These are phyloP conservation scores for Apamea epomidion DNA, from an alignment of 2,888 invertebrate species.

Conservation along the genomic window DNA sequence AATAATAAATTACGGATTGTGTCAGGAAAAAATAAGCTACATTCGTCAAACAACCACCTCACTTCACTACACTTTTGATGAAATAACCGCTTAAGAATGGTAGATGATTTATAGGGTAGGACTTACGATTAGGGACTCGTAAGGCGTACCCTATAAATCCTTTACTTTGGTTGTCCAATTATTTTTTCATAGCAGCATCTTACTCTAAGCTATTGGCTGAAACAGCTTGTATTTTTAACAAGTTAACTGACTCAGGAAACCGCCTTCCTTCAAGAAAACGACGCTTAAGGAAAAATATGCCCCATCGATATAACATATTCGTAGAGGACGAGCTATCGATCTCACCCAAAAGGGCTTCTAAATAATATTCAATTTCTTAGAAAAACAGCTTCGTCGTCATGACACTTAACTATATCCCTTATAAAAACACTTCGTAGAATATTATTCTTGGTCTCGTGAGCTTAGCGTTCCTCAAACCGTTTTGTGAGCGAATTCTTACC, in stretches of 20 bases:
- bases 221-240: slow-evolving; percentile 17
- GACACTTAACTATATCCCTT: slow-evolving; percentile 46
- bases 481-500: slow-evolving; percentile 11
- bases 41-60: not conserved
- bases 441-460: slow-evolving; percentile 40
- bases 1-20: not conserved
- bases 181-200: not conserved
- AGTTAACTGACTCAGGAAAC: slow-evolving; percentile 5
- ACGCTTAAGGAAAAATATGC: slow-evolving; percentile 13
- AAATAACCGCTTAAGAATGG: not conserved
- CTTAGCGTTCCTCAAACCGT: slow-evolving; percentile 21
- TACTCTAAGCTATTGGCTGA: not conserved
- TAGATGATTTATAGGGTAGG: too few species aligned
- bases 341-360: slow-evolving; percentile 21
- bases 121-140: not conserved
- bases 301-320: slow-evolving; percentile 21
- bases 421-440: slow-evolving; percentile 48
- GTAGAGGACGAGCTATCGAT: slow-evolving; percentile 36
- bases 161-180: not conserved
- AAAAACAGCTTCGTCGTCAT: slow-evolving; percentile 43
- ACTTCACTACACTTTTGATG: not conserved
- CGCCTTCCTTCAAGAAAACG: not conserved
- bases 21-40: not conserved
- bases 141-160: not conserved
- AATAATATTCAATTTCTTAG: slow-evolving; percentile 49